Base-by-base conservation (phyloP, 2,797 vertebrate genomes). In the Danio albolineatus region DNA sequence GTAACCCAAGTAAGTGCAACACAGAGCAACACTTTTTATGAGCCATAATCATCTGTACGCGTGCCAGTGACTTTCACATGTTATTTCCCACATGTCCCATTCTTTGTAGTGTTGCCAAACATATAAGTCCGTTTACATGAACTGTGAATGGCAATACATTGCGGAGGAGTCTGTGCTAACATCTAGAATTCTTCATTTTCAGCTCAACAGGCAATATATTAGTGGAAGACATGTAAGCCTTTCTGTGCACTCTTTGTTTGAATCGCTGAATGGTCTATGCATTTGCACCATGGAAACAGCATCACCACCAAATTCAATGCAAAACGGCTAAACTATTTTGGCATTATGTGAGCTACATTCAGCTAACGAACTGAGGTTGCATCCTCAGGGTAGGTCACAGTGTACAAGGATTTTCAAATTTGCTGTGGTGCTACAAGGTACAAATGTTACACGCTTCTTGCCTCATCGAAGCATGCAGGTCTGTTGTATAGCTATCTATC, bases 201-300 rank as follows among this genome's bases (percentile, higher is more conserved):
- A 95, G 94, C 93, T 94, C 93, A 94, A 93, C 93, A 94, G 89
- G 85, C 94, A 93, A 91, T 93, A 92, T 94, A 88, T 94, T 95
- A 95, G 93, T 94, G 93, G 93, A 95, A 90, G 92, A 94, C 93
- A 94, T 92, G 94, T 95, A 95, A 95, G 94, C 90, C 88, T 90
- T 85, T 91, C 90, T 91, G 88, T 87, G 90, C 91, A 89, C 91
- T 89, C 86, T 91, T 90, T 90, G 79, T 87, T 84, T 81, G 73
- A 86, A 84, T 84, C 41, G 57, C 21, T 87, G 87, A 92, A 93
- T 91, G 87, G 87, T 90, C 84, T 91, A 53, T 84, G 88, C 92
- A 93, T 93, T 94, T 94, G 91, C 85, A 92, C 90, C 89, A 43
- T 71, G 10, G 82, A 83, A 87, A 85, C 76, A 91, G 90, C 91